Base-by-base conservation (phyloP, 2,888 invertebrate genomes). In the Scotopteryx bipunctaria region DNA sequence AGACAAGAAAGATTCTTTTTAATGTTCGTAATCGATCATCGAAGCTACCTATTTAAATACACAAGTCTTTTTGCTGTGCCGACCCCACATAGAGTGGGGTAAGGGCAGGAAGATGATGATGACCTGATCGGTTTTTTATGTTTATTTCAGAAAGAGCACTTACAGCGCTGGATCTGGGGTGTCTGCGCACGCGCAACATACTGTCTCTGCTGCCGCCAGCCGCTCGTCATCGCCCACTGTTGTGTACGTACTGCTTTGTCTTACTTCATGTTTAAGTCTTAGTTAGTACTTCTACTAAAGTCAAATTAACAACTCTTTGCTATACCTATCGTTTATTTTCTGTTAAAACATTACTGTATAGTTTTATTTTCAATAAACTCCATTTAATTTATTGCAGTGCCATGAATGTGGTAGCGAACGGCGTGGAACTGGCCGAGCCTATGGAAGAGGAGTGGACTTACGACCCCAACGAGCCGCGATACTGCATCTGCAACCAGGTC, bases 401-500 rank as follows among this genome's bases (percentile, higher is more conserved):
- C 13, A 85, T 91, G 61, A 89, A 87, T 67, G 89, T 91, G 5
- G 92, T 93, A 42, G 92, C 92, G 31, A 88, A 63, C 57, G 80
- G 87, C 8, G 91, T 92, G 40, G 73, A 81, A 0, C 77, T 86
- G 4, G 87, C 88, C 43, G 90, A 90, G 61, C 87, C 88, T 0
- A 78, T 92, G 59, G 94, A 95, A 69, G 93, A 94, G 5, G 97
- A 97, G 77, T 98, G 98, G 97, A 94, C 95, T 0, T 97, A 96
- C 69, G 98, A 98, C 88, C 98, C 98, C 1, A 98, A 99, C 84
- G 99, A 99, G 83, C 98, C 98, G 0, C 83, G 91, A 40, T 99
- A 99, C 86, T 99, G 98, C 82, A 93, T 98, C 67, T 99, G 99
- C 86, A 98, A 98, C 87, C 98, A 99, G 86, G 97, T 98, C 13